Base-by-base conservation (phyloP, 2,797 vertebrate species). In the Meriones psammophilus region DNA sequence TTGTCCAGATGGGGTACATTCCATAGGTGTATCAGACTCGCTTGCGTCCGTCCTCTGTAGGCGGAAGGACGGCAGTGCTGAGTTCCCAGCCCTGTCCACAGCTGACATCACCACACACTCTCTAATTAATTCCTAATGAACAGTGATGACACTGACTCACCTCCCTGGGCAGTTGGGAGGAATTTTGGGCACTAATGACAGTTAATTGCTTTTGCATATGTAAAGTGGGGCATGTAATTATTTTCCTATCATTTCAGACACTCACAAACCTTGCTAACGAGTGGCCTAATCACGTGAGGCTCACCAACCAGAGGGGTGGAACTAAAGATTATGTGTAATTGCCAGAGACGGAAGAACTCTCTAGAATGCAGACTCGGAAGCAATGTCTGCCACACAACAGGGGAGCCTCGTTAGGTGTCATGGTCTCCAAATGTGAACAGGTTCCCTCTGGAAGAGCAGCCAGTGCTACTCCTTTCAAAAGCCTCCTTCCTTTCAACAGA, bases 61-160 rank as follows among this genome's bases (percentile, higher is more conserved):
- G 83, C 3, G 1, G 74, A 39, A 93, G 20, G 54, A 6, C 89
- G 66, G 91, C 74, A 66, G 42, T 14, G 73, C 80, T 88, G 73
- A 88, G 90, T 60, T 69, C 81, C 91, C 89, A 66, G 77, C 74
- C 84, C 83, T 24, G 64, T 84, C 85, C 71, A 81, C 26, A 42
- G 79, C 79, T 92, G 96, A 95, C 89, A 91, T 94, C 95, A 94
- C 74, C 85, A 89, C 71, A 58, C 68, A 42, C 68, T 84, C 79
- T 58, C 90, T 95, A 95, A 96, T 96, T 96, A 97, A 96, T 96
- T 97, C 76, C 93, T 96, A 96, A 97, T 96, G 92, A 96, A 95
- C 88, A 96, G 66, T 91, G 87, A 97, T 73, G 92, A 94, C 76
- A 90, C 83, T 96, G 95, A 97, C 88, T 98, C 96, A 96, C 92